phyloP scores from a whole-genome alignment of 2,888 invertebrate species.

The Lasioglossum vierecki region DNA sequence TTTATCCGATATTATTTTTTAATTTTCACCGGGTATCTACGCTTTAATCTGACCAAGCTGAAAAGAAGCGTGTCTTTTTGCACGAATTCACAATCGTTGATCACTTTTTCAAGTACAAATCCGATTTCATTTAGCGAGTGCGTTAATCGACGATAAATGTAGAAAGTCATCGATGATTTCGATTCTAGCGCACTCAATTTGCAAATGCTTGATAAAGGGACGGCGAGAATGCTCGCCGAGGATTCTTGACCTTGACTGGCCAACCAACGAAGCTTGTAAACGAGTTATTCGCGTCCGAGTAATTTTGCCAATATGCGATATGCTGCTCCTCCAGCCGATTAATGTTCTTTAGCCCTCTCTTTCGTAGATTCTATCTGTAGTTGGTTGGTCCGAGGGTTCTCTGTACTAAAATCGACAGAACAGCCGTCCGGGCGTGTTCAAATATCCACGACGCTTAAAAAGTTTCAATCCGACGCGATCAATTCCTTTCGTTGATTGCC shows the following conservation, averaged over 20 bases:
- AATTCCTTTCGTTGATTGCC: constrained; percentile 13
- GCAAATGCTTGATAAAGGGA: not conserved
- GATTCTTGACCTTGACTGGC: constrained; percentile 9
- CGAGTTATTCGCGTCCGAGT: constrained; percentile 20
- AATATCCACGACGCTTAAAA: not conserved
- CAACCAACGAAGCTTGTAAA: not conserved
- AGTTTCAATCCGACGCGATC: constrained; percentile 21
- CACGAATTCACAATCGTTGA: not conserved
- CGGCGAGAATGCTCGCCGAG: not conserved
- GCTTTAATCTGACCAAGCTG: not conserved
- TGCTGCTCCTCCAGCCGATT: not conserved
- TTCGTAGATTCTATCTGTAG: not conserved
- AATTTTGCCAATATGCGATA: constrained; percentile 21
- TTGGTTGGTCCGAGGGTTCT: not conserved
- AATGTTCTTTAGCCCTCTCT: constrained; percentile 11
- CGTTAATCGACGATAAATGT: not conserved
- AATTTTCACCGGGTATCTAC: not conserved
- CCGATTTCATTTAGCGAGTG: not conserved
- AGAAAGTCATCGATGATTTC: not conserved
- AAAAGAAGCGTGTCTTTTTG: not conserved
- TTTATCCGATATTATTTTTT: not conserved
- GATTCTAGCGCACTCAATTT: not conserved
- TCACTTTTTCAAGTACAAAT: not conserved
- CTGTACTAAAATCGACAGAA: not conserved
- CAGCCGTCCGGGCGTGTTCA: not conserved